These are phyloP conservation scores for Clivina fossor DNA, from an alignment of 2,888 invertebrate genomes.

Conservation along the genomic window DNA sequence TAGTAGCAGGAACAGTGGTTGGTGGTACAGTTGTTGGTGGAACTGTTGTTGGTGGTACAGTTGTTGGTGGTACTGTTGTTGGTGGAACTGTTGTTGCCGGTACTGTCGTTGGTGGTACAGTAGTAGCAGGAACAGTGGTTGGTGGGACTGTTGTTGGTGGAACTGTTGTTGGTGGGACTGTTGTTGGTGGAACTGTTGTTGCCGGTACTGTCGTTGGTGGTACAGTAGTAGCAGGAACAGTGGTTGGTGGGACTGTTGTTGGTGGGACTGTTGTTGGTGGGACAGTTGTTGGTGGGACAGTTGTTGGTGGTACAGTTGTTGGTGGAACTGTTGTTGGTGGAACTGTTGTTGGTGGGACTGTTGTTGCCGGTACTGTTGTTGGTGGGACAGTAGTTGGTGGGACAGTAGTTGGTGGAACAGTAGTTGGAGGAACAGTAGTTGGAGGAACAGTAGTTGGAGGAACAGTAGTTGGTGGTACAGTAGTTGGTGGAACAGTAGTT, in stretches of 20 bases:
- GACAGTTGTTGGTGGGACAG: background rate
- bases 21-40: slow-evolving; percentile 16
- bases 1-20: slow-evolving; percentile 8
- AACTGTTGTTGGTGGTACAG: slow-evolving; percentile 7
- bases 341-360: background rate
- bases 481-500: too few relatives aligned
- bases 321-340: slow-evolving; percentile 3
- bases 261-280: slow-evolving; percentile 1
- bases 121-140: background rate
- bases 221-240: slow-evolving; percentile 2
- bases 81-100: background rate
- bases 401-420: too few relatives aligned
- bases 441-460: too few relatives aligned
- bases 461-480: too few relatives aligned
- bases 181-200: background rate
- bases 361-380: too few relatives aligned
- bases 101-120: background rate
- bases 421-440: too few relatives aligned
- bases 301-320: slow-evolving; percentile 4
- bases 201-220: background rate
- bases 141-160: too few relatives aligned
- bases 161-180: too few relatives aligned
- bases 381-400: too few relatives aligned
- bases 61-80: background rate
- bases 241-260: slow-evolving; percentile 13